Evolutionary conservation across 2,113 vertebrate species (phyloP), one percentile per base, ranked within the genome.

Genomic region (Suncus etruscus): DNA sequence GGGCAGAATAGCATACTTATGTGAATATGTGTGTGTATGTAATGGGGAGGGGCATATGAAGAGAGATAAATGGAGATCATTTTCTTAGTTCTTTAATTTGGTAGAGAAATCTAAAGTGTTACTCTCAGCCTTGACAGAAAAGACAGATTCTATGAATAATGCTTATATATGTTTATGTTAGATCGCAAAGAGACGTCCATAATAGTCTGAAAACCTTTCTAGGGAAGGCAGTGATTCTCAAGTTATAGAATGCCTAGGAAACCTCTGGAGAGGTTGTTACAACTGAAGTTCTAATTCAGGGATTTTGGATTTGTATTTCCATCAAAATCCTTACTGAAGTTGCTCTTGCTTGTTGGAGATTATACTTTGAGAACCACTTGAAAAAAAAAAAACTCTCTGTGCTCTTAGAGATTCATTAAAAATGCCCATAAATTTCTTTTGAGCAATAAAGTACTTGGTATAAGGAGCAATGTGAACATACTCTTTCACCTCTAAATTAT

Each of bases 401-500:
- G n/a, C 10, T 88, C 86, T 94, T n/a, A 91, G 50, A 77, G 65
- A 82, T 9, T 84, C 73, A 87, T 91, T 70, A 54, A 61, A 90
- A 90, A 32, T 51, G 54, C 73, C 91, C 65, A 89, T 82, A 48
- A 70, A 58, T 85, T 91, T 65, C 61, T 65, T 91, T 76, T 72
- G 86, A 87, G 69, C 47, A 61, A 65, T 80, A 87, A 87, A 86
- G 92, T 50, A 16, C 51, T 69, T 32, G 14, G 68, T 78, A 68
- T 51, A 82, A 72, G 70, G 58, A 84, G 27, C 50, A 69, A 85
- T 79, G 45, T 65, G 83, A 85, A 66, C 32, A 2, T 32, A 25
- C 29, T 73, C 47, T 86, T 94, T 85, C 48, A 91, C 69, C 15
- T 91, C 39, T 78, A 91, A 94, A 51, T 83, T 82, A 87, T 14